Evolutionary conservation across 2,113 vertebrate species (phyloP).

Genomic region (Xiphophorus maculatus): DNA sequence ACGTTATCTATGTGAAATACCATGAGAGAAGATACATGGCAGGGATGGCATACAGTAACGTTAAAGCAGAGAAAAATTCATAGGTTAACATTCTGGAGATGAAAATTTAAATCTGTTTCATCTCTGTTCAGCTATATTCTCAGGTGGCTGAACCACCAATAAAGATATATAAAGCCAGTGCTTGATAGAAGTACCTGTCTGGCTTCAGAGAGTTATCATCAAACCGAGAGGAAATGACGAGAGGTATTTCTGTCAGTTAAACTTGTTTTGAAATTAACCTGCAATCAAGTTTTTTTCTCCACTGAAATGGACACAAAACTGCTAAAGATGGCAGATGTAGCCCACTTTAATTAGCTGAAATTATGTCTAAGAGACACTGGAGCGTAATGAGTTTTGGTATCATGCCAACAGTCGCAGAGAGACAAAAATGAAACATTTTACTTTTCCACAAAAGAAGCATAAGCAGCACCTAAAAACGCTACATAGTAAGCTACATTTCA

Average conservation of each 20-base stretch:
- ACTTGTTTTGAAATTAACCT: slow-evolving; percentile 8
- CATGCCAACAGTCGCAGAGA: neutral
- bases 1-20: neutral
- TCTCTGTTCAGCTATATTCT: neutral
- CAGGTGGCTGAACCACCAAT: neutral
- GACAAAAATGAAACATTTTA: neutral
- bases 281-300: neutral
- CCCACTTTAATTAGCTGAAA: slow-evolving; percentile 8
- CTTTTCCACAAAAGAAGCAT: neutral
- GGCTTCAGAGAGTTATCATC: neutral
- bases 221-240: neutral
- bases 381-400: slow-evolving; percentile 11
- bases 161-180: neutral
- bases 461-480: neutral
- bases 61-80: neutral
- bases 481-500: neutral
- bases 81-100: neutral
- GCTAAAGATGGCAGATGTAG: slow-evolving; percentile 10
- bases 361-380: slow-evolving; percentile 5
- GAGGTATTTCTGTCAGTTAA: neutral
- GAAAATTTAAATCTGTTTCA: neutral
- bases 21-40: neutral
- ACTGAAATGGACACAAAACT: slow-evolving; percentile 13
- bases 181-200: neutral
- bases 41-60: too few relatives aligned